Percentiles rank a stretch among this genome's conserved stretches.
phyloP scores from a whole-genome alignment of 2,113 vertebrate species.

The Etheostoma spectabile region DNA sequence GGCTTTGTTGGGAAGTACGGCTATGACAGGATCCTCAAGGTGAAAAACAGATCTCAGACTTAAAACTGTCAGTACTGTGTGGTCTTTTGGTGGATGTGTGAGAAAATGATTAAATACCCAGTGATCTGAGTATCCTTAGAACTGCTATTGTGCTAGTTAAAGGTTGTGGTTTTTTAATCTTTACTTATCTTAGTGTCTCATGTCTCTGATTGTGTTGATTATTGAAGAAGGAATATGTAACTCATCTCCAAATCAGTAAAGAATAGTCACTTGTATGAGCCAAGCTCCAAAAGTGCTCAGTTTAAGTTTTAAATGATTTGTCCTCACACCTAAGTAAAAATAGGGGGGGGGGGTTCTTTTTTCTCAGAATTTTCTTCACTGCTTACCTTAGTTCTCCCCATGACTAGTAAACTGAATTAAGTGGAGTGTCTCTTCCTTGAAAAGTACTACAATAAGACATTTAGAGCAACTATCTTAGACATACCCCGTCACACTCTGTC shows the following conservation, averaged over 20 bases:
- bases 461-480: background rate
- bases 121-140: background rate
- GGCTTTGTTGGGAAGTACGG: conserved; percentile 85
- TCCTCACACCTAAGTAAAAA: background rate
- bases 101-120: background rate
- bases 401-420: background rate
- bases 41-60: conserved; percentile 38
- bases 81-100: conserved; percentile 6
- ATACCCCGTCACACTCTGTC: background rate
- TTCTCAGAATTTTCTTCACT: background rate
- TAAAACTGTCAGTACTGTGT: conserved; percentile 4
- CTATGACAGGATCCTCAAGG: conserved; percentile 85
- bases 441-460: background rate
- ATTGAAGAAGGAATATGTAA: background rate
- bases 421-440: background rate
- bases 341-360: background rate
- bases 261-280: background rate
- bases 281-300: background rate
- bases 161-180: background rate
- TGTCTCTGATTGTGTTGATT: background rate
- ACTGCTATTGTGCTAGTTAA: background rate
- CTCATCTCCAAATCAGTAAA: background rate
- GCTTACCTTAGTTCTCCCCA: background rate
- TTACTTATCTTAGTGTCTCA: background rate
- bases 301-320: background rate